phyloP scores from a whole-genome alignment of 2,888 invertebrate species.

The Lymantria monacha region DNA sequence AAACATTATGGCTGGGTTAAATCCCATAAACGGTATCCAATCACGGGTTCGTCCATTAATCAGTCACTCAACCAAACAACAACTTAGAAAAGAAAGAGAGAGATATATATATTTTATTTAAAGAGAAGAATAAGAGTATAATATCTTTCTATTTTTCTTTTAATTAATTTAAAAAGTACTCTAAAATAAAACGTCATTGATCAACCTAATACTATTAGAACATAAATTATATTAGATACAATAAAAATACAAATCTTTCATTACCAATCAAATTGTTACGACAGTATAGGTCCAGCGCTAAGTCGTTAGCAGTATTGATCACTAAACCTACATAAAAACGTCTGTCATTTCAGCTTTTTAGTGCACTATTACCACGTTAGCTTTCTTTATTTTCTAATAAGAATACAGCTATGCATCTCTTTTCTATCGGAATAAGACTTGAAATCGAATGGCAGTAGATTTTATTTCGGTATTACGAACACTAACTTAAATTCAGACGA shows the following conservation, averaged over 20 bases:
- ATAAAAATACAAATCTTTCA: no score
- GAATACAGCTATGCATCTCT: constrained; percentile 6
- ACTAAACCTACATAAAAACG: constrained; percentile 38
- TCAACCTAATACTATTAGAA: neutral
- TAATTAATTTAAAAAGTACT: no score
- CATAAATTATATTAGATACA: neutral
- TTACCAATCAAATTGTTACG: neutral
- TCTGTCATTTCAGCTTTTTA: constrained; percentile 44
- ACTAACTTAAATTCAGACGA: constrained; percentile 48
- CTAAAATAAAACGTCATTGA: neutral
- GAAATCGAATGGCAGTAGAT: constrained; percentile 13
- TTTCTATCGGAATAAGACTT: constrained; percentile 7
- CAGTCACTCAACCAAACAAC: no score
- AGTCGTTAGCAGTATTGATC: constrained; percentile 15
- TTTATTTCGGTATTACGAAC: constrained; percentile 4
- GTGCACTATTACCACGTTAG: constrained; percentile 38
- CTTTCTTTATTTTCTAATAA: constrained; percentile 2
- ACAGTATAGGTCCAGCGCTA: neutral
- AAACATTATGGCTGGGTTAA: no score
- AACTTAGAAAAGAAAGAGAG: no score
- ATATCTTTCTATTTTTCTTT: no score
- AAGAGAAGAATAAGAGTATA: no score
- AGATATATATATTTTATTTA: no score
- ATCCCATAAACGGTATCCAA: no score
- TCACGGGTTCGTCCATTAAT: no score